Percentiles rank a stretch among this genome's conserved stretches.
These are phyloP conservation scores for Callipepla squamata DNA, from an alignment of 2,113 vertebrate species.

Conservation along the genomic window DNA sequence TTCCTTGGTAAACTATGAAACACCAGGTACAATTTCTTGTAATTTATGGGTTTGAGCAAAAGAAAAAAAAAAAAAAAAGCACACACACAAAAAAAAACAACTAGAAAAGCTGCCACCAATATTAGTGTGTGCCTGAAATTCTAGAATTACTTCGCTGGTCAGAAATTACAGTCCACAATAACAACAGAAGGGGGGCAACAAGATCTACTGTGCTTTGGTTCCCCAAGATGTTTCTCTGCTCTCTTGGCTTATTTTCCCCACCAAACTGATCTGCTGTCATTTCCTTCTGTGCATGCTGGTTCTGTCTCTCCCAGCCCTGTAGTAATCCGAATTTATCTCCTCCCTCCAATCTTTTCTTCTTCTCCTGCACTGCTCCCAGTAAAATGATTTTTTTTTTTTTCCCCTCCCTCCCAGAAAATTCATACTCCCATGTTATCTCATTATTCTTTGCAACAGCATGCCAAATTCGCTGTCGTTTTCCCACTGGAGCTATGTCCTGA, in stretches of 20 bases:
- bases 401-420: slow-evolving; percentile 35
- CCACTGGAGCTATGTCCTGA: slow-evolving; percentile 22
- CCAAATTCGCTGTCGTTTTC: slow-evolving; percentile 50
- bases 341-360: background rate
- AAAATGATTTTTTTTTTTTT: slow-evolving; percentile 21
- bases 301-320: background rate
- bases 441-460: slow-evolving; percentile 50
- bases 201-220: background rate
- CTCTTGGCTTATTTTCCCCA: slow-evolving; percentile 11
- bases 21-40: slow-evolving; percentile 2
- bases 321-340: slow-evolving; percentile 31
- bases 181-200: background rate
- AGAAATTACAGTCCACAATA: background rate
- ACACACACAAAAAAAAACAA: background rate
- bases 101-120: background rate
- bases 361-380: background rate
- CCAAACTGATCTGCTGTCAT: background rate
- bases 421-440: slow-evolving; percentile 59
- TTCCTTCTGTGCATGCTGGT: background rate
- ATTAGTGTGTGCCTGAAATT: background rate
- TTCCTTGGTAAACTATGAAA: slow-evolving; percentile 22
- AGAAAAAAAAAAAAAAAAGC: background rate
- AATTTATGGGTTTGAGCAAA: background rate
- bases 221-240: background rate
- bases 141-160: background rate